Evolutionary conservation across 2,797 vertebrate species (phyloP).

Genomic region (Oophaga sylvatica): DNA sequence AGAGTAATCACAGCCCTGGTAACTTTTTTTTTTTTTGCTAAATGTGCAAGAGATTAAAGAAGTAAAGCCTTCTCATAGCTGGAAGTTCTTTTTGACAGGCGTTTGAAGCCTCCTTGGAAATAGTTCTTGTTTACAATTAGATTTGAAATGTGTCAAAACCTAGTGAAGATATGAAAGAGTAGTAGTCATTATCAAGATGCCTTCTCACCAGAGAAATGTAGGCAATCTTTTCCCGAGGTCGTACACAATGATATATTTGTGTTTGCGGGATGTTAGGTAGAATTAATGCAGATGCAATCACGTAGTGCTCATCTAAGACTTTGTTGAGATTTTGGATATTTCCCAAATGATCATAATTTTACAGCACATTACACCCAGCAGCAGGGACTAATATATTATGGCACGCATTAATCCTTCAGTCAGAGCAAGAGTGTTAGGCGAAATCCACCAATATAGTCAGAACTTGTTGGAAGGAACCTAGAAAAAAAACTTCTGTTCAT

Average conservation of each 20-base stretch:
- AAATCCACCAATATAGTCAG: not conserved
- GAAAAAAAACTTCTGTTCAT: not conserved
- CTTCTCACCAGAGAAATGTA: conserved; percentile 11
- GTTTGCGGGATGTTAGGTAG: not conserved
- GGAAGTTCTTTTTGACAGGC: conserved; percentile 37
- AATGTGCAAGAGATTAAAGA: conserved; percentile 41
- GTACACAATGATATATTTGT: conserved; percentile 1
- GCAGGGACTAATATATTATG: not conserved
- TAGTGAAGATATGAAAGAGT: conserved; percentile 6
- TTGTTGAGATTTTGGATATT: not conserved
- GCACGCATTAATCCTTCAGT: not conserved
- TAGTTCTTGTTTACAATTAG: conserved; percentile 35
- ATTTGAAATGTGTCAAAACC: conserved; percentile 43
- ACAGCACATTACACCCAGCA: not conserved
- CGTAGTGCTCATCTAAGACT: not conserved
- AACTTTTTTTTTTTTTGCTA: conserved; percentile 16
- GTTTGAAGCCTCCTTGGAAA: conserved; percentile 34
- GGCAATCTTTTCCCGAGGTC: conserved; percentile 2
- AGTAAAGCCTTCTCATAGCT: conserved; percentile 4
- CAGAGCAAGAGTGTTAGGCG: not conserved
- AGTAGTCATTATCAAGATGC: conserved; percentile 23
- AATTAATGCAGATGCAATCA: not conserved
- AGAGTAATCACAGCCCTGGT: conserved; percentile 52
- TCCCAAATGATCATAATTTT: not conserved
- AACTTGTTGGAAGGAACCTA: not conserved